Base-by-base conservation (phyloP, 2,888 invertebrate genomes). In the Pachliopta kotzebuea region DNA sequence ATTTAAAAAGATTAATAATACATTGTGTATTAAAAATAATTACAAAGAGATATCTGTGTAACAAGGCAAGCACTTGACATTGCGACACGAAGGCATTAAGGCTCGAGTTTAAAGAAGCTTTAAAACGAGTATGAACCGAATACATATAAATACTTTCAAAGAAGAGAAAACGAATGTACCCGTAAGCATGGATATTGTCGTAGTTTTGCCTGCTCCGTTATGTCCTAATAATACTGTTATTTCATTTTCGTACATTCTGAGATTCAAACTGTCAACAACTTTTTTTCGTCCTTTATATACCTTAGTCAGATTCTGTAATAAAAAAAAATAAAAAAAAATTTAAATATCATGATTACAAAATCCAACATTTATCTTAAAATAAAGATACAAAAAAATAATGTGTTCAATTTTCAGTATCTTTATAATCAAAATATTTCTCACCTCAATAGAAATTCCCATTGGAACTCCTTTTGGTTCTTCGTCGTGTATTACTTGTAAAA, bases 131-230 rank as follows among this genome's bases (percentile, higher is more conserved):
- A 37, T 37, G 14, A 37, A 37, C 14, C 37, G 14, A 37, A 37
- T 14, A 9, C 37, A 31, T 11, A 11, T 14, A 37, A 37, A 37
- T 37, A 1, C 14, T 11, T 14, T 2, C 37, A 37, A 2, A 37
- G 14, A 37, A 37, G 14, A 37, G 14, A 37, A 45, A n/a, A n/a
- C n/a, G 18, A 62, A n/a, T 29, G 23, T 77, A 94, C 94, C 98
- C 63, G 97, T 98, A 56, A 98, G 87, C 95, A 98, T 98, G 0
- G 97, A 97, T 94, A 98, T 97, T 0, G 98, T 97, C 0, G 98
- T 98, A 0, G 98, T 97, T 92, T 98, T 98, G 18, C 98, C 98
- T 55, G 98, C 98, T 9, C 98, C 98, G 77, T 97, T 97, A 77
- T 92, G 92, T 53, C 92, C 92, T 63, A 92, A 74, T 70, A 92